phyloP scores from a whole-genome alignment of 1,140 invertebrate genomes.

The Heliconius himera region DNA sequence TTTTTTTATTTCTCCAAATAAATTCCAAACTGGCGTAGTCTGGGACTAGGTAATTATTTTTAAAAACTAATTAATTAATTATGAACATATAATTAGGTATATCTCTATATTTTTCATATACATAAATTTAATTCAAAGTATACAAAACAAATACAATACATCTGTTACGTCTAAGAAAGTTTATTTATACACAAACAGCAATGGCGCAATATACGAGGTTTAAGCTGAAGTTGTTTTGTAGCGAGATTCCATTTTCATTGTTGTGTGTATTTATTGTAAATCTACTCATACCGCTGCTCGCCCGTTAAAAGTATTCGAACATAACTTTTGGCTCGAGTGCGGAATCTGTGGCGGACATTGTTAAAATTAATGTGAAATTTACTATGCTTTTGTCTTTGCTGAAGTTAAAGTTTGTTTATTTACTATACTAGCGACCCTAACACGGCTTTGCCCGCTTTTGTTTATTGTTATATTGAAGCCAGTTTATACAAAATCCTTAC shows the following conservation, averaged over 20 bases:
- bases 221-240: conserved; percentile 77
- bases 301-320: conserved; percentile 75
- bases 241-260: conserved; percentile 79
- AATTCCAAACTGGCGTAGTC: too few relatives aligned
- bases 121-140: not conserved
- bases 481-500: too few relatives aligned
- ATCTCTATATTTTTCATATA: not conserved
- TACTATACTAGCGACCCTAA: not conserved
- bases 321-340: conserved; percentile 73
- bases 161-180: conserved; percentile 15
- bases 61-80: conserved; percentile 4
- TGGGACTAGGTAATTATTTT: not conserved
- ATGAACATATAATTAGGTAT: not conserved
- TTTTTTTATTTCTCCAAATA: too few relatives aligned
- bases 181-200: conserved; percentile 39
- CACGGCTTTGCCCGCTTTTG: too few relatives aligned
- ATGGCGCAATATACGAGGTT: conserved; percentile 52
- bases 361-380: conserved; percentile 51
- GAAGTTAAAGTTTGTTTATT: conserved; percentile 7
- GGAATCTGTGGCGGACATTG: conserved; percentile 49
- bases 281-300: conserved; percentile 74
- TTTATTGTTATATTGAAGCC: too few relatives aligned
- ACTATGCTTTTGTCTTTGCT: conserved; percentile 3
- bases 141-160: conserved; percentile 4
- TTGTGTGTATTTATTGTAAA: conserved; percentile 81